These are phyloP conservation scores for Apus apus DNA, from an alignment of 2,113 vertebrate genomes.

Conservation along the genomic window DNA sequence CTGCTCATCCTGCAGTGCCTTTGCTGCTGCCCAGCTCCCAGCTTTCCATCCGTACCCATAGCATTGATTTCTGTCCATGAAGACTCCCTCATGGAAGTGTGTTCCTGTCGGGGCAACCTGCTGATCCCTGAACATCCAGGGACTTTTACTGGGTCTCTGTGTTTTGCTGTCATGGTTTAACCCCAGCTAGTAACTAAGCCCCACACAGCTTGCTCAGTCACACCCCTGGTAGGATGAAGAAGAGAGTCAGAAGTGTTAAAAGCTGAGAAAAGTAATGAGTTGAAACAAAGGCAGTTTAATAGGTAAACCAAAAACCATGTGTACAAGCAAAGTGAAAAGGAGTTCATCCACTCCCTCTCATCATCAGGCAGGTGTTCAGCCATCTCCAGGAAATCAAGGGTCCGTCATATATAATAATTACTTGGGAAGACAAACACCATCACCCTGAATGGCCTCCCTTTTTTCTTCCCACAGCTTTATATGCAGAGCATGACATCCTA, in stretches of 20 bases:
- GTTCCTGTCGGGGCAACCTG: neutral
- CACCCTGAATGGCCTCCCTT: neutral
- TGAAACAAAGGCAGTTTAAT: neutral
- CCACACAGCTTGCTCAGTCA: accelerated
- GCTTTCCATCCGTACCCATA: neutral
- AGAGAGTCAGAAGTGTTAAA: neutral
- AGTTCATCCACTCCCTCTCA: neutral
- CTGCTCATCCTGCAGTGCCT: neutral
- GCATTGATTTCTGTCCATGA: neutral
- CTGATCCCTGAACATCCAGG: neutral
- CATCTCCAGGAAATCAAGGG: neutral
- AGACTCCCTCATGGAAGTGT: neutral
- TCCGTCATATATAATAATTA: accelerated
- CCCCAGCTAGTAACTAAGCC: accelerated
- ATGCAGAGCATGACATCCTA: accelerated
- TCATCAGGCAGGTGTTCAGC: neutral
- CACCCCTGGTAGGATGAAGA: accelerated
- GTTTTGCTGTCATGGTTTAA: neutral
- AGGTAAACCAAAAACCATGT: neutral
- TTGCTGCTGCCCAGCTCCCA: accelerated
- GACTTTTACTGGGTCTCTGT: neutral
- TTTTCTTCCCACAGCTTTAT: neutral
- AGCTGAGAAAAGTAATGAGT: neutral
- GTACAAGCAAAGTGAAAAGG: neutral
- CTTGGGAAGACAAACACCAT: neutral